Percentiles rank a stretch among this genome's conserved stretches.
Conservation (phyloP, 53 echinoderm and acorn worm species). For the Patiria pectinifera region DNA sequence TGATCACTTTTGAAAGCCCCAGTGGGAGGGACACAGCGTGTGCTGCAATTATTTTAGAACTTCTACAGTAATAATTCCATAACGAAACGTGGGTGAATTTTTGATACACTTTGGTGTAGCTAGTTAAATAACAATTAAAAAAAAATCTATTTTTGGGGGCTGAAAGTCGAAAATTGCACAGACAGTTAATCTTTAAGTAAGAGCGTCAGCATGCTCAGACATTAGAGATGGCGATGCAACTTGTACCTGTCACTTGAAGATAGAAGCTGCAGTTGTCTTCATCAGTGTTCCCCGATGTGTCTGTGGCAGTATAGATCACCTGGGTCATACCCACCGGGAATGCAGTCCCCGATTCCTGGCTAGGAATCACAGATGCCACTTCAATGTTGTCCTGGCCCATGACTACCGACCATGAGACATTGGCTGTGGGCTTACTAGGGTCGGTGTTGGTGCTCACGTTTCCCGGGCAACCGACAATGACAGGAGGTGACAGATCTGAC, state of each 20-base stretch:
- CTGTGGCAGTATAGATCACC: constrained; percentile 11
- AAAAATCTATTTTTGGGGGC: too few relatives aligned
- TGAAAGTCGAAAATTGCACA: too few relatives aligned
- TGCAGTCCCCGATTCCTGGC: not conserved
- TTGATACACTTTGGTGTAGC: too few relatives aligned
- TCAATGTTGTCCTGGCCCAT: not conserved
- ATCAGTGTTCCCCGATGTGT: not conserved
- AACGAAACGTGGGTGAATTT: too few relatives aligned
- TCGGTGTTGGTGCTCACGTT: not conserved
- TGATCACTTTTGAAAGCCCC: too few relatives aligned
- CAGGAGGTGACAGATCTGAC: constrained; percentile 19
- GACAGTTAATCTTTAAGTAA: too few relatives aligned
- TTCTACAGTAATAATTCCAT: too few relatives aligned
- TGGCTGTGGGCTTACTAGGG: not conserved
- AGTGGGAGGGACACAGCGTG: too few relatives aligned
- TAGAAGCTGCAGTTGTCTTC: not conserved
- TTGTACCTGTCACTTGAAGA: not conserved
- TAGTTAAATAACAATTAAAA: too few relatives aligned
- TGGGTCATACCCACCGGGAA: not conserved
- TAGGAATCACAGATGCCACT: not conserved
- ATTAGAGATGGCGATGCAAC: not conserved
- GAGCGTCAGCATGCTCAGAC: too few relatives aligned
- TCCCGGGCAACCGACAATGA: constrained; percentile 14
- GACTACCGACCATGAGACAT: constrained; percentile 1
- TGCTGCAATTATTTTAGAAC: too few relatives aligned